Base-by-base conservation (phyloP, 2,888 invertebrate genomes). In the Dendrolimus pini region DNA sequence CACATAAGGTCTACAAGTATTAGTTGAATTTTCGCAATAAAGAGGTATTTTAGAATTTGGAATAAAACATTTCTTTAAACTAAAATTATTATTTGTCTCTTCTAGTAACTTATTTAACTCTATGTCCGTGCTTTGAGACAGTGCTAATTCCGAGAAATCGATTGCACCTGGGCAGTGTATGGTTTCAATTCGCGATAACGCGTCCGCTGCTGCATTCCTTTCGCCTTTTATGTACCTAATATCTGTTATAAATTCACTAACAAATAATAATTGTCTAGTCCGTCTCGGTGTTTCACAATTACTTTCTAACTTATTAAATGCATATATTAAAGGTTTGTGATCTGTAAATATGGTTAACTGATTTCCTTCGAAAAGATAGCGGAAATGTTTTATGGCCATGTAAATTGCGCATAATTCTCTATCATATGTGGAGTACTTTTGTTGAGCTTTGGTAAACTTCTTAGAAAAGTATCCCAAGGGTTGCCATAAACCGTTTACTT, bases 1-100 rank as follows among this genome's bases (percentile, higher is more conserved):
- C 58, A 71, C 14, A 53, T 66, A 67, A 2, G 65, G 66, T 56
- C 67, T 59, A 14, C 30, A 30, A 30, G 30, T 30, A 30, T 6
- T 30, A 30, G 30, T 30, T 47, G 47, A 12, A 12, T 10, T 47
- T 10, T 47, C 47, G 9, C 47, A 47, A 47, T 47, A 47, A 47
- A 47, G 9, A 9, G 10, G 10, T 10, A 10, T 10, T 10, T 47
- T 10, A 47, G 47, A 47, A 47, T 47, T 47, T 47, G 9, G 10
- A 47, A 47, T 47, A 10, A 47, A 18, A 18, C 18, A 47, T 47
- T 55, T 13, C 6, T 10, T 47, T 55, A n/a, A 47, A n/a, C 47
- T 6, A 9, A 18, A 55, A 18, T 18, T 47, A 13, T 54, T 57
- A 55, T 9, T 53, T 10, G 47, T 47, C 47, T 10, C 47, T 9